Percentiles rank a stretch among this genome's conserved stretches.
phyloP scores from a whole-genome alignment of 2,888 invertebrate genomes.

The Creontiades dilutus region DNA sequence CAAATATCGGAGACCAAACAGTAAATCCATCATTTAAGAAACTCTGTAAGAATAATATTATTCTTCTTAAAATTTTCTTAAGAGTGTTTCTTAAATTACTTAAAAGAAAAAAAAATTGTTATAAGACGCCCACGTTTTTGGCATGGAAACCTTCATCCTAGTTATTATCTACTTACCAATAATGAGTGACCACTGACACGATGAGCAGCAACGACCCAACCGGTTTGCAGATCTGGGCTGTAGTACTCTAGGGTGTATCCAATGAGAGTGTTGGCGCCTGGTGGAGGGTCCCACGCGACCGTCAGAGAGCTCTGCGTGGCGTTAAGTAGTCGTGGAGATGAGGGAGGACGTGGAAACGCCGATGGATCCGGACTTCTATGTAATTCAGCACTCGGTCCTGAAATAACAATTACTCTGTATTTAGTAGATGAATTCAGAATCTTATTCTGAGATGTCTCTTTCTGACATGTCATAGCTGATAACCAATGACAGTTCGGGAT shows the following conservation, averaged over 20 bases:
- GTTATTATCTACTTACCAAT: conserved; percentile 80
- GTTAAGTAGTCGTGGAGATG: conserved; percentile 79
- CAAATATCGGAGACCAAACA: too few relatives aligned
- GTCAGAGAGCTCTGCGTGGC: conserved; percentile 78
- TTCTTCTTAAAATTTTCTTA: too few relatives aligned
- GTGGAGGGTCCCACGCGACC: conserved; percentile 79
- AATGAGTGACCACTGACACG: conserved; percentile 85
- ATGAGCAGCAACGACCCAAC: conserved; percentile 87
- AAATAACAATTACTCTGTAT: not conserved
- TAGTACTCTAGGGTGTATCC: conserved; percentile 89
- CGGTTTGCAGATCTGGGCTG: conserved; percentile 87
- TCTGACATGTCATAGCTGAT: too few relatives aligned
- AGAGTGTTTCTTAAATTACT: too few relatives aligned
- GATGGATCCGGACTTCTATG: conserved; percentile 80
- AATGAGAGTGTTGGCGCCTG: conserved; percentile 80
- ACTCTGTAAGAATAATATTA: too few relatives aligned
- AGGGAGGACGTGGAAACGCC: conserved; percentile 81
- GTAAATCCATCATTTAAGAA: too few relatives aligned
- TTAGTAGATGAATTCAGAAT: too few relatives aligned
- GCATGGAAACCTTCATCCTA: too few relatives aligned
- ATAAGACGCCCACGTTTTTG: too few relatives aligned
- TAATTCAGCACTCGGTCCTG: conserved; percentile 79
- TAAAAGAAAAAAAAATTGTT: too few relatives aligned
- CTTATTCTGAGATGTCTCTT: too few relatives aligned
- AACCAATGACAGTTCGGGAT: too few relatives aligned